Evolutionary conservation across 1,140 invertebrate species (phyloP), one percentile per base, ranked within the genome.

Genomic region (Eurosta solidaginis): DNA sequence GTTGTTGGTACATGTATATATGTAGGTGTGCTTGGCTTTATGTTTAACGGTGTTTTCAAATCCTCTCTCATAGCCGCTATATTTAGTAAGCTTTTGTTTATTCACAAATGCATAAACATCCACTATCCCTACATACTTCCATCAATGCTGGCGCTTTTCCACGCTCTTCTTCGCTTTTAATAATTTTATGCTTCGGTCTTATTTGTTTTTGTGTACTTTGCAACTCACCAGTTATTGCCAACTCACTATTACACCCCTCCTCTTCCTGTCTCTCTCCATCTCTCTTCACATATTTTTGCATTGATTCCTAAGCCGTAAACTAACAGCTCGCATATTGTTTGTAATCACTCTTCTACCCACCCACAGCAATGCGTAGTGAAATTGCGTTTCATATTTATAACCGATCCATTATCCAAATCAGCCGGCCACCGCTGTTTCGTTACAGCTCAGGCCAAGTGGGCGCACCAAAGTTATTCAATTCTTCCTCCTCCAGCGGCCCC

Each of bases 161-260:
- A 33, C 14, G 1, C 20, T 25, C 50, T 10, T 12, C 27, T 54
- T 12, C 27, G 3, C 54, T 22, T n/a, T 14, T 29, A 33, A 59
- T 7, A 40, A n/a, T n/a, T 22, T 40, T 3, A 40, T 42, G 59
- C 6, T 68, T 68, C 40, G 33, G 33, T 40, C 59, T 20, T 33
- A 63, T 27, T 63, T 63, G 54, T 33, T 63, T 27, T 54, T 14
- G 10, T 10, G 27, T 63, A n/a, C 2, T n/a, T 36, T 63, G 33
- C 36, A 33, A 10, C 29, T n/a, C 33, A 14, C 29, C 54, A 63
- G 33, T 63, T 63, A 63, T 63, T 63, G 36, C 36, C 54, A 36
- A 63, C 54, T 63, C 54, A 63, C n/a, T n/a, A n/a, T n/a, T n/a
- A n/a, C n/a, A 36, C 54, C 36, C 59, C 27, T n/a, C n/a, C n/a